Percentiles rank a stretch among this genome's conserved stretches.
These are phyloP conservation scores for Speoplatyrhinus poulsoni DNA, from an alignment of 2,113 vertebrate species.

Conservation along the genomic window DNA sequence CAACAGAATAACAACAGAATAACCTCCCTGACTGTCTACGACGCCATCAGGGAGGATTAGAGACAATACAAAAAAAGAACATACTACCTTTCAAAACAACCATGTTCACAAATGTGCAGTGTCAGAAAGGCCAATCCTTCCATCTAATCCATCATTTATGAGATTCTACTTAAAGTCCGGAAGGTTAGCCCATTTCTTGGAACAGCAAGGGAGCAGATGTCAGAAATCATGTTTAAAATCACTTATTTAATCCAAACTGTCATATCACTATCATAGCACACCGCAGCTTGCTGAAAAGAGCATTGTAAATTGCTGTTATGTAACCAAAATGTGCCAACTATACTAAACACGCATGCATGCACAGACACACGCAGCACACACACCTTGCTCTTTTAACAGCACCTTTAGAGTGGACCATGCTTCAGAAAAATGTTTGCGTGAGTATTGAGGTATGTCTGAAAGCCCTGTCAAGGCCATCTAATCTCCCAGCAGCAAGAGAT, in stretches of 20 bases:
- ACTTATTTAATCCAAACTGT: too few relatives aligned
- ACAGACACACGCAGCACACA: background rate
- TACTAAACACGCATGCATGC: background rate
- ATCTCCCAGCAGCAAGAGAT: constrained; percentile 27
- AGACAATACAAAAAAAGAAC: constrained; percentile 11
- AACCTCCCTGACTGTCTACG: too few relatives aligned
- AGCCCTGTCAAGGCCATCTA: constrained; percentile 16
- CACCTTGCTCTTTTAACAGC: background rate
- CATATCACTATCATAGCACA: background rate
- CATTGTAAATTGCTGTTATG: background rate
- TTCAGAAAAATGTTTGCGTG: background rate
- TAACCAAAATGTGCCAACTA: background rate
- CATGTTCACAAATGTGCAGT: constrained; percentile 26
- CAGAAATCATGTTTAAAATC: constrained; percentile 1
- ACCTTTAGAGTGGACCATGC: background rate
- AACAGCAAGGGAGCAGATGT: constrained; percentile 9
- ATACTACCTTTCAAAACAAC: constrained; percentile 31
- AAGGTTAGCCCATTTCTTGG: constrained; percentile 7
- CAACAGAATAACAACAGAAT: constrained; percentile 1
- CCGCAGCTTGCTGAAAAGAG: background rate
- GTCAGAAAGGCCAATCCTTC: constrained; percentile 40
- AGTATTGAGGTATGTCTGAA: background rate
- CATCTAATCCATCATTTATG: constrained; percentile 46
- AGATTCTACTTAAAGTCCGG: constrained; percentile 11
- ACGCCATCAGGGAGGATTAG: constrained; percentile 11